Evolutionary conservation across 2,888 invertebrate genomes (phyloP), one percentile per base, ranked within the genome.

Genomic region (Drosophila quinaria): DNA sequence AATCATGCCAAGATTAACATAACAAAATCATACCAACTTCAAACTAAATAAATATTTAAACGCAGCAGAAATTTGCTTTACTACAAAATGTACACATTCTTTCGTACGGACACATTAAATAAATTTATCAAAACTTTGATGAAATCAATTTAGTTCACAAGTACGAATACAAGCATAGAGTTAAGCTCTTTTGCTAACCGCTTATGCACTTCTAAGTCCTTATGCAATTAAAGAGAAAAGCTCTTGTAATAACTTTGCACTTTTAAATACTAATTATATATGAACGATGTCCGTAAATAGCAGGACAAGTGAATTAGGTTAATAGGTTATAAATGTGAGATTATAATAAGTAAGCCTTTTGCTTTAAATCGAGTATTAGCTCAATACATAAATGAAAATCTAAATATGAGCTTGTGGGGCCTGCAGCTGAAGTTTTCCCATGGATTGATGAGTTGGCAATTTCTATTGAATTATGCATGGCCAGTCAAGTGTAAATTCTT

Each of bases 391-490:
- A 31, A 9, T 31, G 11, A 8, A 29, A 17, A 46, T 19, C 25
- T 29, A 17, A 5, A 35, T 46, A 8, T 4, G n/a, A 15, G 31
- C 49, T 49, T 42, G 31, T 62, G 33, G 25, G 17, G 29, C 31
- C n/a, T 9, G 1, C 64, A 64, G 44, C 64, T 58, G 64, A 58
- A 46, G 44, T 5, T 49, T 49, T 64, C 58, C 58, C 58, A 58
- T 49, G 49, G 13, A 11, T 19, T n/a, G 15, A 15, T 13, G 9
- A 37, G 19, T 46, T 60, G 31, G 41, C 47, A 31, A 22, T 31
- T 54, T 55, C 11, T 22, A 47, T 41, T 63, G 33, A 55, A 44
- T 41, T 44, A 50, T 35, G 29, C 50, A 44, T 44, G 37, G 1
- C 4, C 22, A 33, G 33, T 39, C 25, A 39, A 59, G 29, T 29